Evolutionary conservation across 37 sponge, comb jelly and placozoan genomes (phyloP).

Genomic region (Hexactinellida sp.): DNA sequence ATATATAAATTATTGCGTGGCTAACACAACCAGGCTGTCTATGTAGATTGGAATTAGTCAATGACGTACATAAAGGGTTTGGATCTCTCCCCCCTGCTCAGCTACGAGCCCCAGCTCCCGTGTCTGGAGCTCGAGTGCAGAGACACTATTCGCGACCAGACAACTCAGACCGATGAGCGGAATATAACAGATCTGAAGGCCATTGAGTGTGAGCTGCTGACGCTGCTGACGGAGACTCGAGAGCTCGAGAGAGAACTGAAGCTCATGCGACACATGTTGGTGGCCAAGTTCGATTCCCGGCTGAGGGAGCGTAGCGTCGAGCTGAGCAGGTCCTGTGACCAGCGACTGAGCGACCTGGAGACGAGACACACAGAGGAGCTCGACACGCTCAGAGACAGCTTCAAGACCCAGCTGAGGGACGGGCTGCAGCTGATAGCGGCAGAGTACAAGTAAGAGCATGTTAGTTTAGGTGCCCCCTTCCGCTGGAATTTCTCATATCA

Average conservation of each 20-base stretch:
- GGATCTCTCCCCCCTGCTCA: neutral
- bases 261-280: neutral
- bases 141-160: neutral
- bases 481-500: neutral
- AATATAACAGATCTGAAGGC: neutral
- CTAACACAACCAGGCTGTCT: no score
- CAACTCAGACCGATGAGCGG: neutral
- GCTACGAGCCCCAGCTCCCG: neutral
- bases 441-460: neutral
- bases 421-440: neutral
- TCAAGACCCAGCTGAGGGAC: neutral
- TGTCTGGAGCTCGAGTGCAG: neutral
- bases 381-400: neutral
- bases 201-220: neutral
- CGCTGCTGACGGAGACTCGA: neutral
- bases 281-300: neutral
- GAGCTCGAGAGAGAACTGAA: constrained; percentile 4
- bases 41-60: neutral
- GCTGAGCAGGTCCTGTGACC: neutral
- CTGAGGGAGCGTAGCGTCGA: neutral
- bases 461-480: neutral
- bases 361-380: neutral
- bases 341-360: neutral
- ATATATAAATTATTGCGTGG: no score
- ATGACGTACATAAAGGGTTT: neutral